Evolutionary conservation across 2,113 vertebrate species (phyloP).

Genomic region (Xenotilapia flavipinnis): DNA sequence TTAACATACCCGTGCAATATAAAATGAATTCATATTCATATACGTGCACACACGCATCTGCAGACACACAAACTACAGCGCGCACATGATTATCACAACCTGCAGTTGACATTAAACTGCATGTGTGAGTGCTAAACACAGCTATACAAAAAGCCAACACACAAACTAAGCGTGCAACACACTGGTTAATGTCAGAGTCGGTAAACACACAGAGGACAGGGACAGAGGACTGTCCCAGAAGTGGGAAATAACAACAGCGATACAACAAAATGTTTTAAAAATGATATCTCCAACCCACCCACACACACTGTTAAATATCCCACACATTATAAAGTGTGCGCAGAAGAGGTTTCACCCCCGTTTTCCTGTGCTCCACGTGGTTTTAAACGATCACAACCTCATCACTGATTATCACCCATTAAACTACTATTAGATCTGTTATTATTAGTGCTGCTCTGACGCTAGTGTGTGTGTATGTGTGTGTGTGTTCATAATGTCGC

Average conservation of each 20-base stretch:
- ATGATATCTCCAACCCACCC: not conserved
- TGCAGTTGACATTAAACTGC: not conserved
- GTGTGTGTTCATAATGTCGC: slow-evolving; percentile 50
- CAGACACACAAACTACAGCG: not conserved
- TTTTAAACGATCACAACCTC: slow-evolving; percentile 9
- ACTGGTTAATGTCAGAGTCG: not conserved
- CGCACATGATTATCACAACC: not conserved
- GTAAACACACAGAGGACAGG: not conserved
- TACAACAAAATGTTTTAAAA: not conserved
- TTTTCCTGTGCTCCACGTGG: not conserved
- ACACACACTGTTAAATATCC: not conserved
- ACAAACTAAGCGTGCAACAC: not conserved
- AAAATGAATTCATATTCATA: not conserved
- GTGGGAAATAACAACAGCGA: not conserved
- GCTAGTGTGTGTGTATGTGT: not conserved
- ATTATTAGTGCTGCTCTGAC: slow-evolving; percentile 24
- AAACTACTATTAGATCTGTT: slow-evolving; percentile 33
- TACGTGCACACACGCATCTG: not conserved
- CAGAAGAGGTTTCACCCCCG: not conserved
- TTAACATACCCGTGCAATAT: not conserved
- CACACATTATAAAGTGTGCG: not conserved
- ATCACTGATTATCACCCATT: slow-evolving; percentile 52
- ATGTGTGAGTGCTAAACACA: slow-evolving; percentile 1
- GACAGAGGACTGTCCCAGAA: not conserved
- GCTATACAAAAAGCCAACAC: not conserved